phyloP scores from a whole-genome alignment of 2,113 vertebrate genomes.

The Pontoporia blainvillei region DNA sequence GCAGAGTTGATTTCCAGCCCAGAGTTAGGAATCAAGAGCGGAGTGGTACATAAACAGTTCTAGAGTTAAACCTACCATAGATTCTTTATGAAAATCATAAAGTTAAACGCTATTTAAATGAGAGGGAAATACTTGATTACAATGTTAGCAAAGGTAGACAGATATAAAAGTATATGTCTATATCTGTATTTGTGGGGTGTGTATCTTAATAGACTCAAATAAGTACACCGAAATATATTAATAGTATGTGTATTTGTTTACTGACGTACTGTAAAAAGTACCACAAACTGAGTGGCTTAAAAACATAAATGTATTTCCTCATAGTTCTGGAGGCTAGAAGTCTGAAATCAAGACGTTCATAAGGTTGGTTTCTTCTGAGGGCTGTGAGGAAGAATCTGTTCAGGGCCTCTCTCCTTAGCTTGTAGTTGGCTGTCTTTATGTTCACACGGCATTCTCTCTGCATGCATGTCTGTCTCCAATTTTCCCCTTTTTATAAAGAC shows the following conservation, averaged over 20 bases:
- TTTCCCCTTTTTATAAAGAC: not conserved
- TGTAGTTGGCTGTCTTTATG: not conserved
- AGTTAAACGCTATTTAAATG: not conserved
- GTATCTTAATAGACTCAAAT: not conserved
- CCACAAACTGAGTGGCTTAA: not conserved
- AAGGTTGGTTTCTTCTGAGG: not conserved
- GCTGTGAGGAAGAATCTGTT: not conserved
- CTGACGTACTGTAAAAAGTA: not conserved
- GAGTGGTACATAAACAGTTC: not conserved
- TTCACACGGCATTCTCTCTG: not conserved
- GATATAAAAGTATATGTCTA: not conserved
- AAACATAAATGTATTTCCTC: not conserved
- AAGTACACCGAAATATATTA: not conserved
- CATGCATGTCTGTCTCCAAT: not conserved
- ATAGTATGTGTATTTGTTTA: not conserved
- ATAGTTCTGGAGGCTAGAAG: not conserved
- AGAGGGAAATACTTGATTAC: not conserved
- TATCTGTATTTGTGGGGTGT: not conserved
- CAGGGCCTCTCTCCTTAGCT: not conserved
- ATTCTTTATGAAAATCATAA: not conserved
- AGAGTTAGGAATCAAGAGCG: not conserved
- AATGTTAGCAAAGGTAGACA: not conserved
- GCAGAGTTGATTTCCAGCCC: not conserved
- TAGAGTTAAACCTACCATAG: not conserved
- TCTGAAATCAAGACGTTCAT: not conserved